Base-by-base conservation (phyloP, 2,888 invertebrate genomes). In the Automeris io region DNA sequence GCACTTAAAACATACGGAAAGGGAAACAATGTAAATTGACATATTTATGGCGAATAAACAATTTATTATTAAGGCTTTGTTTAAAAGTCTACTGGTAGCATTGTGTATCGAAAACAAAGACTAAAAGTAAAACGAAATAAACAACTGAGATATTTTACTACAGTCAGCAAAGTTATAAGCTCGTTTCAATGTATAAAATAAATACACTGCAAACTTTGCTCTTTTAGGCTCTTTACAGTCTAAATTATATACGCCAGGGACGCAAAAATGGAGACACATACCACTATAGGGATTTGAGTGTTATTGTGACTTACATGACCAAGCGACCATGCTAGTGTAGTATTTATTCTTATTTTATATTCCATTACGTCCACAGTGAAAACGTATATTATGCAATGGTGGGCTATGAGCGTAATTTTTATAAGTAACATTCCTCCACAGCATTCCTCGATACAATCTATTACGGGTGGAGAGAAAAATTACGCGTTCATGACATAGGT, bases 231-330 rank as follows among this genome's bases (percentile, higher is more conserved):
- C 74, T 81, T 81, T 77, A 78, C 70, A 67, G 68, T 73, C 68
- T 73, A 78, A 85, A 83, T 81, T 81, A 83, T 85, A 77, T 74
- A 70, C 80, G 66, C 76, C 52, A 44, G 80, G 77, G 78, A 62
- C 66, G 64, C 59, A 70, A 70, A 75, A 82, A 83, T 85, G 74
- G 82, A 82, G 81, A 86, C 78, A 72, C 73, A 85, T 73, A 61
- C 70, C 56, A 70, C 85, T 70, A 67, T 62, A 47, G 85, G 82
- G 85, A 82, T 65, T 43, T 35, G 47, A 49, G 70, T 78, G 77
- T 73, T 77, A 75, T 77, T 63, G 71, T 70, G 51, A 62, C 49
- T 69, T 69, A 64, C 65, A 71, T 67, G 68, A 59, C 60, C 61
- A 51, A 59, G 54, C 49, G 52, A 59, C 47, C 56, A 51, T 62